Base-by-base conservation (phyloP, 2,797 vertebrate species). In the Gallinago solitaria region DNA sequence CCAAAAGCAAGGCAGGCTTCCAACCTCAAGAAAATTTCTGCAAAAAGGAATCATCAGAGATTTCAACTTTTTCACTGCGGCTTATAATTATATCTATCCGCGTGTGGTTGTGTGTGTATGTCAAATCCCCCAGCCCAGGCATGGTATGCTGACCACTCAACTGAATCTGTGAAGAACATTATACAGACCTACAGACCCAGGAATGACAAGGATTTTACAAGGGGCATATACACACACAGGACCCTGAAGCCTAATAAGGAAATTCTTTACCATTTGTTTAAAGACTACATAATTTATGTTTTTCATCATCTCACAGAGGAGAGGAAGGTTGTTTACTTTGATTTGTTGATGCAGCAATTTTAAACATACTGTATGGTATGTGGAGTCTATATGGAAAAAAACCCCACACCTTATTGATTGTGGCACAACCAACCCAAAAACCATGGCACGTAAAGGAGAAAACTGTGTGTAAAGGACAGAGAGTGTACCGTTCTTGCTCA, bases 181-280 rank as follows among this genome's bases (percentile, higher is more conserved):
- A 95, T 88, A 95, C 95, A 97, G 95, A 97, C 83, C 95, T 92
- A 91, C 95, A 96, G 96, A 84, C 86, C 88, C 91, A 94, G 93
- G 95, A 96, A 96, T 95, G 96, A 94, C 92, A 95, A 86, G 95
- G 93, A 91, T 96, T 97, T 97, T 97, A 97, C 96, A 93, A 79
- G 97, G 96, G 95, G 83, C 95, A 95, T 97, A 95, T 94, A 96
- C 78, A 95, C 96, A 95, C 89, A 93, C 82, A 95, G 76, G 97
- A 94, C 96, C 96, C 79, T 84, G 87, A 95, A 90, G 97, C 97
- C 97, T 97, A 97, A 97, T 97, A 97, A 97, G 97, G 97, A 94
- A 96, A 97, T 87, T 63, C 95, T 96, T 97, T 97, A 96, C 97
- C 96, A 95, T 93, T 97, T 97, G 97, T 97, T 97, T 97, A 97